A percentile compares a stretch with the other conserved stretches of the same genome.
These are phyloP conservation scores for Zaprionus vittiger DNA, from an alignment of 1,140 invertebrate genomes.

Conservation along the genomic window DNA sequence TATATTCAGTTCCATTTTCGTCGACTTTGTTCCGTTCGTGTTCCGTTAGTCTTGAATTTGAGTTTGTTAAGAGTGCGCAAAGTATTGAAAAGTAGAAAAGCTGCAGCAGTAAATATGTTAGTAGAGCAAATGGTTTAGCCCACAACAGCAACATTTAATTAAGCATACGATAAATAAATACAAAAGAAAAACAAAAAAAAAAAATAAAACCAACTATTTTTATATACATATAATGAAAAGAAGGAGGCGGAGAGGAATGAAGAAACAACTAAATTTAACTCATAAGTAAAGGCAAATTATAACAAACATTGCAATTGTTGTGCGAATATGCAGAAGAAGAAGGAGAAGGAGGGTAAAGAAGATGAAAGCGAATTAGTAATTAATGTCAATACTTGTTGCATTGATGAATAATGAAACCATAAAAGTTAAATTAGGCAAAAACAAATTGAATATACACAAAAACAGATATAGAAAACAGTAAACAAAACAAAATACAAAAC, in stretches of 20 bases:
- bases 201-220: conserved; percentile 67
- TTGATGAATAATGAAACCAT: conserved; percentile 25
- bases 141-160: conserved; percentile 82
- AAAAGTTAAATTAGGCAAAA: conserved; percentile 45
- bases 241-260: not conserved
- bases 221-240: conserved; percentile 65
- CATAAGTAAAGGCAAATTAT: conserved; percentile 70
- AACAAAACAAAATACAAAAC: conserved; percentile 16
- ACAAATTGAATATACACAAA: conserved; percentile 40
- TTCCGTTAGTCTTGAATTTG: conserved; percentile 35
- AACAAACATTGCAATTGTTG: conserved; percentile 35
- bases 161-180: conserved; percentile 72
- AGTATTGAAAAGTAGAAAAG: conserved; percentile 52
- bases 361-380: conserved; percentile 54
- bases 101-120: conserved; percentile 54
- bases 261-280: conserved; percentile 41
- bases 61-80: conserved; percentile 49
- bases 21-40: conserved; percentile 29
- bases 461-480: not conserved
- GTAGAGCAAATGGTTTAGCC: conserved; percentile 58
- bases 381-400: conserved; percentile 55
- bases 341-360: conserved; percentile 1
- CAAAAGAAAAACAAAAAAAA: conserved; percentile 11
- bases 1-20: conserved; percentile 22
- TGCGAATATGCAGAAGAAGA: not conserved